Evolutionary conservation across 2,113 vertebrate species (phyloP).

Genomic region (Acrocephalus arundinaceus): DNA sequence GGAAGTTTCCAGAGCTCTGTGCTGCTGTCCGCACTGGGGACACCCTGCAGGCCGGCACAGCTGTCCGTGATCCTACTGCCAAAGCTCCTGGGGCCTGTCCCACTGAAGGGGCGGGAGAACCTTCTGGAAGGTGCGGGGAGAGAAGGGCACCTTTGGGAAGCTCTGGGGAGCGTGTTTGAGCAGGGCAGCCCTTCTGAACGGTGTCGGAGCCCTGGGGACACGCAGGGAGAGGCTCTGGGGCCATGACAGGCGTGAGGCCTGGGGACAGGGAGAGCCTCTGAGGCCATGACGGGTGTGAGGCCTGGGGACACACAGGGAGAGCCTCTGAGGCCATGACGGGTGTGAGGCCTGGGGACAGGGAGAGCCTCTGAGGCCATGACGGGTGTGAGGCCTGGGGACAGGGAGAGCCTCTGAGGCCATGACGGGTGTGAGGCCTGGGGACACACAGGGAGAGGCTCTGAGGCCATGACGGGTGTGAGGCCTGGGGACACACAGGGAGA

Average conservation of each 20-base stretch:
- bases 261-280: too few species aligned
- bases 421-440: rapidly evolving
- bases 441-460: too few species aligned
- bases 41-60: neutral
- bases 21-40: rapidly evolving
- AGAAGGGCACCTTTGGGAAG: rapidly evolving
- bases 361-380: too few species aligned
- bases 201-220: rapidly evolving
- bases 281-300: too few species aligned
- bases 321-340: rapidly evolving
- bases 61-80: neutral
- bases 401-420: too few species aligned
- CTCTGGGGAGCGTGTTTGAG: rapidly evolving
- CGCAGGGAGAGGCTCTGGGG: rapidly evolving
- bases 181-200: rapidly evolving
- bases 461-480: too few species aligned
- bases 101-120: neutral
- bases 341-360: too few species aligned
- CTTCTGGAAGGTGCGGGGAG: neutral
- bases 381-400: too few species aligned
- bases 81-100: neutral
- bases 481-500: too few species aligned
- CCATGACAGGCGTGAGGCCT: rapidly evolving
- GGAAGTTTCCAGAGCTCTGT: neutral
- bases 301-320: too few species aligned